Base-by-base conservation (phyloP, 2,797 vertebrate genomes). In the Decapterus maruadsi region DNA sequence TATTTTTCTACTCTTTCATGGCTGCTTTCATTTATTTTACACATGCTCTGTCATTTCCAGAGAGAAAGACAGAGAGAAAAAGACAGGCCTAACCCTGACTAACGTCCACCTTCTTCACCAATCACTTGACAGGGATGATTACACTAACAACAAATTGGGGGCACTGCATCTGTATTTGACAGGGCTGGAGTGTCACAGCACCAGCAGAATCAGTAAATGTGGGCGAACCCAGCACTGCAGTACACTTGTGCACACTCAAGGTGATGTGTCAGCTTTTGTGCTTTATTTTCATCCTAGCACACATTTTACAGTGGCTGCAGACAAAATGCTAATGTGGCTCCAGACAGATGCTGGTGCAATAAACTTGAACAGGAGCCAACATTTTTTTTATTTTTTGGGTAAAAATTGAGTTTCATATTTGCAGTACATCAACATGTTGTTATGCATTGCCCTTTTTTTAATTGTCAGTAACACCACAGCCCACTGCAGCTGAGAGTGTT, bases 381-480 rank as follows among this genome's bases (percentile, higher is more conserved):
- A 31, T 19, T 26, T 26, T 26, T 26, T 26, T 26, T 26, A 1
- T 26, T 26, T 26, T 26, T 68, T 58, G 34, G 17, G 6, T 53
- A 8, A 57, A 40, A 26, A 40, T 3, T 46, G 4, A 34, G 22
- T 70, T 67, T 22, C 40, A 42, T 51, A 73, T 57, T 66, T 60
- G n/a, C n/a, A 34, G 29, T 14, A 2, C 1, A 38, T 36, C 58
- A 17, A 26, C 6, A 43, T 54, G 22, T 53, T 53, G 57, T 67
- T 42, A 9, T 63, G 34, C 20, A 42, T 50, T 58, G 20, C 4
- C 7, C 12, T 42, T 42, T 12, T 42, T 7, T 40, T 71, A 56
- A 38, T 59, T 17, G 36, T 63, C 67, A 65, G 58, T 54, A 75
- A 68, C 63, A 48, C 12, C 36, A 8, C 34, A 55, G 43, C 57